Evolutionary conservation across 2,888 invertebrate species (phyloP).

Genomic region (Panopea generosa): DNA sequence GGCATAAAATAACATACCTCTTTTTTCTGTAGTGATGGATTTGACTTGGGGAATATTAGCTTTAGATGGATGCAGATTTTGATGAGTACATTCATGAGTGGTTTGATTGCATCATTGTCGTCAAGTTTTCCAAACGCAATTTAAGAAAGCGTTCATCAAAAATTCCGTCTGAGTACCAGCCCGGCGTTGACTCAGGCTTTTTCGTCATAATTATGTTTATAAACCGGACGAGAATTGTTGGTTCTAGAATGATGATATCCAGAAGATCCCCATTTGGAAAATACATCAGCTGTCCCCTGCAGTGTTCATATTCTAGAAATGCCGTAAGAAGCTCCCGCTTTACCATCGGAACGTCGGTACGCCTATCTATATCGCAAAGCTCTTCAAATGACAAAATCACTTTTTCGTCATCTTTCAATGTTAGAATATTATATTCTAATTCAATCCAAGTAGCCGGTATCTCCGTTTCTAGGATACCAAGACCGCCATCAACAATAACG

Average conservation of each 20-base stretch:
- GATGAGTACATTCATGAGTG: background rate
- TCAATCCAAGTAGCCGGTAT: slow-evolving; percentile 41
- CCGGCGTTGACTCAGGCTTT: background rate
- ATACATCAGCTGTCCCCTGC: slow-evolving; percentile 32
- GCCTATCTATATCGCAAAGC: slow-evolving; percentile 14
- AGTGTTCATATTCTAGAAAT: slow-evolving; percentile 39
- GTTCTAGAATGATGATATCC: slow-evolving; percentile 36
- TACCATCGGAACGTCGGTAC: slow-evolving; percentile 22
- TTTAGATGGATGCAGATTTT: slow-evolving; percentile 1
- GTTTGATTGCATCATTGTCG: too few relatives aligned
- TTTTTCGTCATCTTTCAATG: slow-evolving; percentile 2
- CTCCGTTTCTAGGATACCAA: slow-evolving; percentile 34
- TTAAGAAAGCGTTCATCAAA: slow-evolving; percentile 10
- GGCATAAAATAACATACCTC: slow-evolving; percentile 7
- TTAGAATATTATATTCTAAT: slow-evolving; percentile 22
- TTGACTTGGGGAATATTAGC: slow-evolving; percentile 6
- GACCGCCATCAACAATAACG: slow-evolving; percentile 24
- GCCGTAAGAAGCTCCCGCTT: background rate
- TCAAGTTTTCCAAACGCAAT: too few relatives aligned
- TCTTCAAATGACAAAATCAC: slow-evolving; percentile 15
- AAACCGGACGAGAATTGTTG: slow-evolving; percentile 19
- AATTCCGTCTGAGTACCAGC: slow-evolving; percentile 11
- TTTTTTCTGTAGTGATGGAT: background rate
- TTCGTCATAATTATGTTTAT: slow-evolving; percentile 23
- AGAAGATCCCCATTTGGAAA: slow-evolving; percentile 7